Evolutionary conservation across 2,113 vertebrate species (phyloP), one percentile per base, ranked within the genome.

Genomic region (Bubo blakistoni): DNA sequence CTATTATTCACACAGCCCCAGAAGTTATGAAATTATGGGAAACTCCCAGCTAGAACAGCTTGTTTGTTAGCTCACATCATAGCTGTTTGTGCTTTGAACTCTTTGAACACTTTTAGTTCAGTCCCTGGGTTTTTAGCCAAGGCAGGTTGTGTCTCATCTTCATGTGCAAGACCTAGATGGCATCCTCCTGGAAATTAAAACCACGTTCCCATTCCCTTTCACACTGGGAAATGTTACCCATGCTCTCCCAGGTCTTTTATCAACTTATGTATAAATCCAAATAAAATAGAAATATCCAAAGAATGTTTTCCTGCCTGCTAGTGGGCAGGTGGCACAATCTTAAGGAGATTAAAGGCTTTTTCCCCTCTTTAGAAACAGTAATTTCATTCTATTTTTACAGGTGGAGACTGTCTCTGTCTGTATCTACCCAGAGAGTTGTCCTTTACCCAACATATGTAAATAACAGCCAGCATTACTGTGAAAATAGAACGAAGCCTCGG

Each of bases 281-380:
- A 90, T 67, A 96, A 93, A 94, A 90, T 47, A 62, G 40, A 69
- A 90, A 77, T 94, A 90, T 44, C 63, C 90, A 57, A 88, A 81
- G 65, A 85, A 90, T 57, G 51, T 57, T 94, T 94, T 67, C 77
- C 65, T 84, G 44, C 65, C 70, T 92, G 46, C 66, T 77, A 13
- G 94, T 71, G 86, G 86, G 83, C 91, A 96, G 93, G 94, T 94
- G 88, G 91, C 76, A 83, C 83, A 91, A 94, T 94, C 93, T 95
- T 91, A 77, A 91, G 22, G 62, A 47, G 90, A 94, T 97, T 92
- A 96, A 94, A 93, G 74, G 93, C 85, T 96, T 95, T 85, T 8
- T 8, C 26, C 32, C 20, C 20, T 82, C 79, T 86, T 83, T 13
- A 67, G 65, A 51, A 81, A 67, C 1, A 94, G 79, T 11, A 2